Conservation (phyloP, 2,888 invertebrate genomes). For the Uloborus plumipes region DNA sequence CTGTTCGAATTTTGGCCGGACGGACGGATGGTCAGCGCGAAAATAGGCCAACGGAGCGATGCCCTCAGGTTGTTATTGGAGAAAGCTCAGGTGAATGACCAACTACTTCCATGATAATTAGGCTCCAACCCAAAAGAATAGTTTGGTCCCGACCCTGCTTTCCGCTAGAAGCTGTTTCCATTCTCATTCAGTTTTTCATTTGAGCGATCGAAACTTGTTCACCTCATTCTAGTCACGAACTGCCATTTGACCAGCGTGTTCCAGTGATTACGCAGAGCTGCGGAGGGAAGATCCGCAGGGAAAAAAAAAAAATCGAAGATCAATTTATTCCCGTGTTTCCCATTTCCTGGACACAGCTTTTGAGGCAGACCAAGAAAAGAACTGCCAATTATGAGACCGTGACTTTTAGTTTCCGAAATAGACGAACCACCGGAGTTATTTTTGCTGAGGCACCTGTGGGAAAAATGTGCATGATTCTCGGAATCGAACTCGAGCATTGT, state of each 20-base stretch:
- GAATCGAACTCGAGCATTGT: too few relatives aligned
- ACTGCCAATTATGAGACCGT: not conserved
- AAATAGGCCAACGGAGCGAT: conserved; percentile 57
- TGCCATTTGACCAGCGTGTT: conserved; percentile 10
- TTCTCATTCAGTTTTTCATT: conserved; percentile 2
- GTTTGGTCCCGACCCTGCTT: conserved; percentile 37
- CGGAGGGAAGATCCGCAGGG: conserved; percentile 28
- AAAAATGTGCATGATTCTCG: too few relatives aligned
- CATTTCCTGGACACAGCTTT: conserved; percentile 25
- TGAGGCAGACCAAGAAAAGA: conserved; percentile 12
- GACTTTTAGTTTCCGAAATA: conserved; percentile 3
- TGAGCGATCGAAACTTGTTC: conserved; percentile 18
- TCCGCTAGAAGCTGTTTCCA: conserved; percentile 4
- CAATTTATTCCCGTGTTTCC: conserved; percentile 17
- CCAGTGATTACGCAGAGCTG: conserved; percentile 16
- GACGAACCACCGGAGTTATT: not conserved
- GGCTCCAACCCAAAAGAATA: conserved; percentile 31
- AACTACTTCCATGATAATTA: conserved; percentile 54
- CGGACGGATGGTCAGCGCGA: conserved; percentile 34
- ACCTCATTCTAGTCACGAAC: conserved; percentile 49
- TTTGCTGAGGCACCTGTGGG: not conserved
- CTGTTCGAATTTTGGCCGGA: conserved; percentile 29
- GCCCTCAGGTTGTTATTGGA: conserved; percentile 44
- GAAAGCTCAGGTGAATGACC: conserved; percentile 61
- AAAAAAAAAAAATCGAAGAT: conserved; percentile 45